These are phyloP conservation scores for Gymnocephalus cernua DNA, from an alignment of 2,113 vertebrate species.

Conservation along the genomic window DNA sequence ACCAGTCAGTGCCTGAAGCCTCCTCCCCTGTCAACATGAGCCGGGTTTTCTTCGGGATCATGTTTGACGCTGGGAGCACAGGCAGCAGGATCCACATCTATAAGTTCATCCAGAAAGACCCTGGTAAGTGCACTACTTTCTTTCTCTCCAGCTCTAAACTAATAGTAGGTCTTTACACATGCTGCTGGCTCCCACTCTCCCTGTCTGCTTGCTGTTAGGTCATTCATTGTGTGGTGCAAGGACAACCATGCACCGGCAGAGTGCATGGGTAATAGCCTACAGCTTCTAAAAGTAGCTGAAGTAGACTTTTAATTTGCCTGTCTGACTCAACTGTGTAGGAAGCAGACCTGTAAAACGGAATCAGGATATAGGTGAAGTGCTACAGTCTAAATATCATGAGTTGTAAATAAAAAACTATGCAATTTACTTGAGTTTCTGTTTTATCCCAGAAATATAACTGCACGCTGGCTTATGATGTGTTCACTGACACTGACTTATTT, in stretches of 20 bases:
- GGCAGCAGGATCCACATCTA: conserved; percentile 98
- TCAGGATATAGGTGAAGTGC: conserved; percentile 48
- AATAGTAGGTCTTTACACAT: conserved; percentile 31
- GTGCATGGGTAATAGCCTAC: conserved; percentile 35
- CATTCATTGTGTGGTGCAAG: conserved; percentile 73
- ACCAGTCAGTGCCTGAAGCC: conserved; percentile 43
- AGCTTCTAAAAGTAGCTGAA: conserved; percentile 63
- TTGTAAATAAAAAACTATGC: conserved; percentile 8
- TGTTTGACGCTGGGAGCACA: conserved; percentile 98
- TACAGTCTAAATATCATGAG: conserved; percentile 25
- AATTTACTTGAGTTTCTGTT: conserved; percentile 20
- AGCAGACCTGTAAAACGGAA: conserved; percentile 41
- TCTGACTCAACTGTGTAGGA: conserved; percentile 72
- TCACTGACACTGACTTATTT: conserved; percentile 26
- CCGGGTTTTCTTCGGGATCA: conserved; percentile 92
- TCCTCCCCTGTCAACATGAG: conserved; percentile 77
- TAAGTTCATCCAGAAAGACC: conserved; percentile 93
- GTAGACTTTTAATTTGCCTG: conserved; percentile 63
- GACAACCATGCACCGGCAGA: conserved; percentile 61
- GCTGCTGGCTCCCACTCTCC: conserved; percentile 66
- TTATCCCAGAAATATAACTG: background rate
- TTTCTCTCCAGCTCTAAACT: conserved; percentile 9
- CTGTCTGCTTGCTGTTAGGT: conserved; percentile 65
- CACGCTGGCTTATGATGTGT: conserved; percentile 21
- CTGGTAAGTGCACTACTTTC: conserved; percentile 81